Base-by-base conservation (phyloP, 2,888 invertebrate species). In the Leucophenga maculata region DNA sequence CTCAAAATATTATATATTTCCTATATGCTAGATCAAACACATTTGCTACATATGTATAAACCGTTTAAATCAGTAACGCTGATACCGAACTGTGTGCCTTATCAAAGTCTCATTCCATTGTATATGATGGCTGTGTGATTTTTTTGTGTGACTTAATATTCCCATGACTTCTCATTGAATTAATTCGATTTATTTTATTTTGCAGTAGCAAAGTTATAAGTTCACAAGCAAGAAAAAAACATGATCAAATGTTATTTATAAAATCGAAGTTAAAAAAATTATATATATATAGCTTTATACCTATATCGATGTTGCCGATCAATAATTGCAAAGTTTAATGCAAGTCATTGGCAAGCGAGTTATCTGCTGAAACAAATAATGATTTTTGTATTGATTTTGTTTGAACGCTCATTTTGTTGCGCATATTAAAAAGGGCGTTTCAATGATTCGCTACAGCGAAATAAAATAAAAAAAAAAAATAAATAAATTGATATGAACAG, bases 91-190 rank as follows among this genome's bases (percentile, higher is more conserved):
- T n/a, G n/a, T n/a, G n/a, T n/a, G n/a, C n/a, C n/a, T n/a, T n/a
- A n/a, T n/a, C n/a, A n/a, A n/a, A n/a, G n/a, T n/a, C n/a, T n/a
- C n/a, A n/a, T n/a, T n/a, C n/a, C n/a, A n/a, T n/a, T n/a, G n/a
- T n/a, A n/a, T n/a, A n/a, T n/a, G n/a, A n/a, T n/a, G 70, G 67
- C 68, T n/a, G 67, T 70, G 69, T 62, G 70, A 66, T 72, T 73
- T 74, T 71, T 72, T 73, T 74, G 73, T 72, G 73, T 75, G 13
- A 26, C 26, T 8, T 31, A 59, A 59, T 75, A 77, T 76, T 77
- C 77, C 75, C 75, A 76, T 77, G 76, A 77, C 75, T 75, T 77
- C 65, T 75, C 70, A 77, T 14, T 9, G 16, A 14, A 20, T 26
- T 73, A 77, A 54, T 18, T 54, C 20, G 18, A 75, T 68, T 66